A percentile compares a stretch with the other conserved stretches of the same genome.
These are phyloP conservation scores for Agelas oroides DNA, from an alignment of 37 sponge, comb jelly and placozoan species.

Conservation along the genomic window DNA sequence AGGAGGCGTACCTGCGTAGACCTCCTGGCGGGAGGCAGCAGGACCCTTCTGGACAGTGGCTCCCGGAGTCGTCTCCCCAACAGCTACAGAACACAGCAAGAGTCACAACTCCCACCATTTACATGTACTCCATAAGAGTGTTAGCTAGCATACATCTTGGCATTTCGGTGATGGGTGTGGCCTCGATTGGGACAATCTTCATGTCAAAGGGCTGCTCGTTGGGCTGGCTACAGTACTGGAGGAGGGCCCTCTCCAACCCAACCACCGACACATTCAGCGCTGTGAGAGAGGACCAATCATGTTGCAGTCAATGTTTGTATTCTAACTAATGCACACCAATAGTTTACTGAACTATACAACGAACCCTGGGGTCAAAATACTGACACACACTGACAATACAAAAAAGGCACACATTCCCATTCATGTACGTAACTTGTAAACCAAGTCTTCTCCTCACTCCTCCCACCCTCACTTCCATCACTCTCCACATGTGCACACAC, in stretches of 20 bases:
- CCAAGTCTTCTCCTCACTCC: too few species aligned
- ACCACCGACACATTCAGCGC: slow-evolving; percentile 91
- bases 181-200: slow-evolving; percentile 92
- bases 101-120: background rate
- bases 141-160: slow-evolving; percentile 77
- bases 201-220: slow-evolving; percentile 88
- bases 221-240: slow-evolving; percentile 87
- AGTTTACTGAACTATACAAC: background rate
- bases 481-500: background rate
- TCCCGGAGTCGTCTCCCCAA: slow-evolving; percentile 62
- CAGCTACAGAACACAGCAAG: slow-evolving; percentile 46
- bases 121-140: too few species aligned
- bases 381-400: too few species aligned
- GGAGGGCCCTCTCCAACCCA: slow-evolving; percentile 91
- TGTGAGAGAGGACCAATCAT: background rate
- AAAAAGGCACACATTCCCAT: too few species aligned
- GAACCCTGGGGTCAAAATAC: too few species aligned
- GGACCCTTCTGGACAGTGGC: slow-evolving; percentile 60
- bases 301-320: background rate
- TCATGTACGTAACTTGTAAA: too few species aligned
- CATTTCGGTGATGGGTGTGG: slow-evolving; percentile 53
- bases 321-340: background rate
- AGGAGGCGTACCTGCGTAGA: slow-evolving; percentile 67
- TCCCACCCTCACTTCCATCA: too few species aligned
- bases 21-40: slow-evolving; percentile 81